A percentile compares a stretch with the other conserved stretches of the same genome.
phyloP scores from a whole-genome alignment of 2,888 invertebrate genomes.

The Automeris io region DNA sequence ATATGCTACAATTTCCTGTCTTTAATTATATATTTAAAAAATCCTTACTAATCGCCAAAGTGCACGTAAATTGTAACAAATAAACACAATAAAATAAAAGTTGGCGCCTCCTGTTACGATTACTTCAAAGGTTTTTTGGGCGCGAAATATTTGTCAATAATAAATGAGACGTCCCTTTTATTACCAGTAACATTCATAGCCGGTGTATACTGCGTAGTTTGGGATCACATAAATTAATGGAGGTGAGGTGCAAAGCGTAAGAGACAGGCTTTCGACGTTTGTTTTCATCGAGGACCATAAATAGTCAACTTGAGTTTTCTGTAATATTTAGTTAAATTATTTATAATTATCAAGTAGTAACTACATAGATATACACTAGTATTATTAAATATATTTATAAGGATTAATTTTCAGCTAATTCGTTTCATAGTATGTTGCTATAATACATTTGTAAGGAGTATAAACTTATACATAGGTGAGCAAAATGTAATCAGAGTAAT shows the following conservation, averaged over 20 bases:
- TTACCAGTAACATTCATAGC: slow-evolving; percentile 55
- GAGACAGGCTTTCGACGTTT: slow-evolving; percentile 9
- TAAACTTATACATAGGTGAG: no score
- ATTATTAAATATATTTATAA: no score
- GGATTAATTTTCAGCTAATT: no score
- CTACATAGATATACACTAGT: no score
- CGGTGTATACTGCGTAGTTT: slow-evolving; percentile 43
- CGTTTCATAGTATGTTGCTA: no score
- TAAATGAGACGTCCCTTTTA: slow-evolving; percentile 75
- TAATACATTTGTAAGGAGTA: no score
- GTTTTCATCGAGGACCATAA: no score
- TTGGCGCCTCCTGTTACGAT: slow-evolving; percentile 69
- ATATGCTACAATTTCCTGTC: slow-evolving; percentile 56
- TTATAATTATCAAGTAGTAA: no score
- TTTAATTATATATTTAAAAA: slow-evolving; percentile 39
- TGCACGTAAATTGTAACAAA: slow-evolving; percentile 32
- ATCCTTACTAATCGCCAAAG: slow-evolving; percentile 47
- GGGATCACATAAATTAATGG: slow-evolving; percentile 51
- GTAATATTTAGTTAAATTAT: no score
- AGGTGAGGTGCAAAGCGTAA: slow-evolving; percentile 21
- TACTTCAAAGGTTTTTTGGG: slow-evolving; percentile 48
- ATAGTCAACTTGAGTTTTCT: no score
- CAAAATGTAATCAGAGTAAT: no score
- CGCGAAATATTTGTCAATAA: slow-evolving; percentile 76
- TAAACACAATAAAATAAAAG: slow-evolving; percentile 60